Evolutionary conservation across 2,888 invertebrate genomes (phyloP).

Genomic region (Xestobium rufovillosum): DNA sequence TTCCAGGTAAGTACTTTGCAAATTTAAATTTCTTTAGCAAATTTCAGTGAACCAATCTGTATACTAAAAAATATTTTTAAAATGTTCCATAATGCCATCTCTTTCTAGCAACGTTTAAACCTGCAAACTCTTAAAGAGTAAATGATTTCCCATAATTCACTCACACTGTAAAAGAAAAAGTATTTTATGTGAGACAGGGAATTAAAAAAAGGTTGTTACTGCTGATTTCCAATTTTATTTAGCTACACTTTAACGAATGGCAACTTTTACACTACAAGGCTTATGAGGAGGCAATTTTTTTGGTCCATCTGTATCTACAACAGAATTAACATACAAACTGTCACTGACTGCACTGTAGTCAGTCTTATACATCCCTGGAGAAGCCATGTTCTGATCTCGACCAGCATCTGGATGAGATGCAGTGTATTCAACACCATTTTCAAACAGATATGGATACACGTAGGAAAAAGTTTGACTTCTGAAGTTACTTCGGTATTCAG

Average conservation of each 20-base stretch:
- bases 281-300: constrained; percentile 9
- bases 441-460: constrained; percentile 32
- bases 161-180: too few species aligned
- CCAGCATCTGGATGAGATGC: constrained; percentile 31
- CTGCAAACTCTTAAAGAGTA: too few species aligned
- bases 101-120: too few species aligned
- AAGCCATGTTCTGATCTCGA: constrained; percentile 37
- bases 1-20: too few species aligned
- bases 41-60: too few species aligned
- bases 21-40: too few species aligned
- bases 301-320: constrained; percentile 25
- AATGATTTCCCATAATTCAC: too few species aligned
- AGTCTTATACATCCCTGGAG: constrained; percentile 43
- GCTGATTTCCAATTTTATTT: too few species aligned
- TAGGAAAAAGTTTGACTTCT: constrained; percentile 32
- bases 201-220: too few species aligned
- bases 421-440: constrained; percentile 29
- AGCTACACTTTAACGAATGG: constrained; percentile 9
- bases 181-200: too few species aligned
- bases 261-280: constrained; percentile 16
- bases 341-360: constrained; percentile 43
- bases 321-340: constrained; percentile 38
- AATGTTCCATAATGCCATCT: too few species aligned
- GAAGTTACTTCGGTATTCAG: constrained; percentile 35
- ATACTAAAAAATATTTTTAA: too few species aligned